These are phyloP conservation scores for Stomorhina lunata DNA, from an alignment of 2,888 invertebrate species.

Conservation along the genomic window DNA sequence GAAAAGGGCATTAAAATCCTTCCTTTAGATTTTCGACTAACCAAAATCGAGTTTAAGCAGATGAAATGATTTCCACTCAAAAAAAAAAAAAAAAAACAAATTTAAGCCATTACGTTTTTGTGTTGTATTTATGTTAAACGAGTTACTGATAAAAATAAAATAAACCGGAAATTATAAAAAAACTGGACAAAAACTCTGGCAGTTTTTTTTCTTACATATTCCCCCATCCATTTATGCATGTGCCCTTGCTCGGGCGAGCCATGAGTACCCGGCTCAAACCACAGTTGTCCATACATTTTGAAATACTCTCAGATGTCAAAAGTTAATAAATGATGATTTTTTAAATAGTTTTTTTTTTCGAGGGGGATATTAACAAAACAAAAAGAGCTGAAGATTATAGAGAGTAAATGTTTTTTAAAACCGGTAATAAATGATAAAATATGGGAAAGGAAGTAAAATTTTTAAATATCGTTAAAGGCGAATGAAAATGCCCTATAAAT, in stretches of 20 bases:
- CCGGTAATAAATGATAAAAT: not conserved
- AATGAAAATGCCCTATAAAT: no score
- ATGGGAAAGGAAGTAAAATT: not conserved
- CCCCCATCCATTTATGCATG: not conserved
- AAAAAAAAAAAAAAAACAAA: not conserved
- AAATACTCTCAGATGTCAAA: slow-evolving; percentile 49
- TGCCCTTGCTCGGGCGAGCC: no score
- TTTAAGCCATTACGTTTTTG: no score
- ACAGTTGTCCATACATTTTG: slow-evolving; percentile 51
- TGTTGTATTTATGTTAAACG: not conserved
- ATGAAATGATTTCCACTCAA: slow-evolving; percentile 17
- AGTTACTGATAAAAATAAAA: slow-evolving; percentile 25
- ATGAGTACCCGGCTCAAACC: slow-evolving; percentile 27
- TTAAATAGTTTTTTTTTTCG: slow-evolving; percentile 27
- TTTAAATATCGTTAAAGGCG: not conserved
- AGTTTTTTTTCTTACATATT: not conserved
- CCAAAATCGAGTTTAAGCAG: slow-evolving; percentile 49
- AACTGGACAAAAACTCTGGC: slow-evolving; percentile 29
- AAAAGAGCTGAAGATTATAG: slow-evolving; percentile 23
- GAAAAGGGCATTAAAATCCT: slow-evolving; percentile 25
- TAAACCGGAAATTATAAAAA: slow-evolving; percentile 56
- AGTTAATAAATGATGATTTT: slow-evolving; percentile 63
- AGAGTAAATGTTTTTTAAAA: slow-evolving; percentile 15
- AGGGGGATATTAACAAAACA: not conserved
- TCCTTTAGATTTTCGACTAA: not conserved